Evolutionary conservation across 1,140 invertebrate genomes (phyloP), one percentile per base, ranked within the genome.

Genomic region (Plectrocnemia conspersa): DNA sequence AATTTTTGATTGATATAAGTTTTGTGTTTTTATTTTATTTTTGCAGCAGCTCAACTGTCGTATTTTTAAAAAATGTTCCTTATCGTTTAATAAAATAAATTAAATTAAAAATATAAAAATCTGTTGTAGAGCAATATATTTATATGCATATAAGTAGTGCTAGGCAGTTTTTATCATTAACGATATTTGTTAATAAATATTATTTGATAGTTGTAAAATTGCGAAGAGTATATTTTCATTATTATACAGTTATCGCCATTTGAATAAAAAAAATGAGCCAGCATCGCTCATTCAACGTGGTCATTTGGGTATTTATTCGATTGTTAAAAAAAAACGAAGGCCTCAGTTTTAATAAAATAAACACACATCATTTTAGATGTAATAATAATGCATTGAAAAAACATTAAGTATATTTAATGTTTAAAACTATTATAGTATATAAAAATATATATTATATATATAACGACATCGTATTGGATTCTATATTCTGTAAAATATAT

Each of bases 351-450:
- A 53, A 58, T 41, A 19, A 41, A 42, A n/a, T 22, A 52, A 25
- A 46, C 35, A 54, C 45, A 54, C 57, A 59, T 54, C 57, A 59
- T 54, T 54, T 47, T 59, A 54, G 52, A 50, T 54, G 52, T 54
- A 46, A 59, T 45, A 24, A 29, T 29, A 15, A 36, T 22, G 24
- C 49, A 40, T 21, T 40, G 13, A 35, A 35, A 16, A 38, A 52
- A 38, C 29, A 25, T 41, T 32, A 38, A 19, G 46, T 16, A 41
- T 49, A 24, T 59, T 41, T 52, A 55, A 55, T 52, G 47, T 55
- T 59, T 55, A 55, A n/a, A 24, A 49, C 21, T 33, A 49, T 36
- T 33, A 33, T 33, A 49, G 6, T 13, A 40, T 36, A 13, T 13
- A 36, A 15, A 36, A 36, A 3, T 36, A 36, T 36, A 15, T 9